Evolutionary conservation across 2,797 vertebrate species (phyloP).

Genomic region (Melopsittacus undulatus): DNA sequence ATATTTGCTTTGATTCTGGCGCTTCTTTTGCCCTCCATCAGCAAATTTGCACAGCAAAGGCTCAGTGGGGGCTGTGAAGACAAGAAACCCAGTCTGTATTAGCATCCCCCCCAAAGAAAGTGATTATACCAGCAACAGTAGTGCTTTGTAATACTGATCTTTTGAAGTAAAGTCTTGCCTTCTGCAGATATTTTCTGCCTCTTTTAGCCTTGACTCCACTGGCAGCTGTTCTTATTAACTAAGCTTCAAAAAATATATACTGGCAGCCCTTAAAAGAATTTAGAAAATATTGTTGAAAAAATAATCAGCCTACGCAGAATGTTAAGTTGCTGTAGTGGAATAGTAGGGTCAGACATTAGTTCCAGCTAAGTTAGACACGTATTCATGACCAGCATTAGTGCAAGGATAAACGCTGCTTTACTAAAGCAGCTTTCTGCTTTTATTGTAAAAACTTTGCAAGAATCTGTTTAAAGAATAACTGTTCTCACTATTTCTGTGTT

Average conservation of each 20-base stretch:
- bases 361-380: slow-evolving; percentile 69
- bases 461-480: slow-evolving; percentile 29
- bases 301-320: slow-evolving; percentile 82
- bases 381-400: slow-evolving; percentile 62
- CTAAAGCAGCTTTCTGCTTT: slow-evolving; percentile 34
- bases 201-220: slow-evolving; percentile 71
- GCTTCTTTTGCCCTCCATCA: slow-evolving; percentile 96
- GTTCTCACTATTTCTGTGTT: slow-evolving; percentile 27
- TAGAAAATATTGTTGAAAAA: slow-evolving; percentile 85
- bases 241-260: slow-evolving; percentile 76
- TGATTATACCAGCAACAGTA: slow-evolving; percentile 66
- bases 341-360: slow-evolving; percentile 70
- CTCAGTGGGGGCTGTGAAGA: slow-evolving; percentile 90
- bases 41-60: slow-evolving; percentile 99
- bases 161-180: slow-evolving; percentile 77
- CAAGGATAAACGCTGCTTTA: slow-evolving; percentile 55
- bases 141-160: slow-evolving; percentile 70
- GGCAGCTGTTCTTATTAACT: slow-evolving; percentile 75
- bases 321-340: slow-evolving; percentile 80
- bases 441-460: slow-evolving; percentile 11
- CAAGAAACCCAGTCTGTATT: slow-evolving; percentile 76
- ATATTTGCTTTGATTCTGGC: slow-evolving; percentile 97
- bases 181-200: slow-evolving; percentile 69
- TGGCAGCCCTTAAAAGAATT: slow-evolving; percentile 85
- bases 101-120: slow-evolving; percentile 69